Evolutionary conservation across 2,888 invertebrate genomes (phyloP).

Genomic region (Agonopterix alstromeriana): DNA sequence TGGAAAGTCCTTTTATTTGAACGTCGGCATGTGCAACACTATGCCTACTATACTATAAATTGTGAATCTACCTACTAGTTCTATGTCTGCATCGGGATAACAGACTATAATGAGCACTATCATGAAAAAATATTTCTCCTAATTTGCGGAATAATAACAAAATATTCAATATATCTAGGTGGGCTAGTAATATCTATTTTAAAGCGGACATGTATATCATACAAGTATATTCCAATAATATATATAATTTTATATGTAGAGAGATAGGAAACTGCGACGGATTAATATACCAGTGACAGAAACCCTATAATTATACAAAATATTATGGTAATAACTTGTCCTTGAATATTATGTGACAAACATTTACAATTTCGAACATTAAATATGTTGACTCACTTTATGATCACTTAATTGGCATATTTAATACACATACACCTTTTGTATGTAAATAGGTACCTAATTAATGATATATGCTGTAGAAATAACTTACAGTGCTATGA

Average conservation of each 20-base stretch:
- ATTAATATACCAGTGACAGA: constrained; percentile 30
- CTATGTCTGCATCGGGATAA: background rate
- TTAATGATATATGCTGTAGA: background rate
- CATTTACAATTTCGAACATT: constrained; percentile 3
- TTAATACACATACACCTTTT: background rate
- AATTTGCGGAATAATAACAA: constrained; percentile 63
- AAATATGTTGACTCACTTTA: constrained; percentile 3
- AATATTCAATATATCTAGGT: constrained; percentile 54
- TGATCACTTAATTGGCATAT: background rate
- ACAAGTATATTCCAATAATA: constrained; percentile 35
- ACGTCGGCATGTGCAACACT: constrained; percentile 8
- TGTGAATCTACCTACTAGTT: constrained; percentile 9
- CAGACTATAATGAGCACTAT: constrained; percentile 50
- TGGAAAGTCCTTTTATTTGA: background rate
- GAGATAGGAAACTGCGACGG: constrained; percentile 37
- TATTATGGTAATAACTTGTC: constrained; percentile 18
- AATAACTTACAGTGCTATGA: too few relatives aligned
- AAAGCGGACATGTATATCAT: constrained; percentile 49
- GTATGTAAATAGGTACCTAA: background rate
- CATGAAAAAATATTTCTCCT: constrained; percentile 67
- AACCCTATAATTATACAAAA: constrained; percentile 25
- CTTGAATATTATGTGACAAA: constrained; percentile 10
- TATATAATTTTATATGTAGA: constrained; percentile 20
- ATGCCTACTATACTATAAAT: constrained; percentile 8
- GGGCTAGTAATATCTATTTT: constrained; percentile 43